Base-by-base conservation (phyloP, 2,797 vertebrate species). In the Poliocrania exsul region DNA sequence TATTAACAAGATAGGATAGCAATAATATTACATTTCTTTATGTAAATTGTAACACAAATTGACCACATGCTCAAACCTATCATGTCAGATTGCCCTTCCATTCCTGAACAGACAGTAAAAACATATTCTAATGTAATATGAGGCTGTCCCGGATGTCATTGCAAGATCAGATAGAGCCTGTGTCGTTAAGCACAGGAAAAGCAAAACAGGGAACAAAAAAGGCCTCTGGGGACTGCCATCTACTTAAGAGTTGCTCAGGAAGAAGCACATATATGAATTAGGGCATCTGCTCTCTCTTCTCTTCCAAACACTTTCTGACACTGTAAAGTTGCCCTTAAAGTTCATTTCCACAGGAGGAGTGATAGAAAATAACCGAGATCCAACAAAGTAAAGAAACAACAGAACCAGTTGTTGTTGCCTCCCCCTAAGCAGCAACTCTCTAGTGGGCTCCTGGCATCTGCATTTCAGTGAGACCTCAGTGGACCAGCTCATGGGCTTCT, bases 381-480 rank as follows among this genome's bases (percentile, higher is more conserved):
- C 18, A 77, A 50, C 5, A 61, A 50, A 81, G n/a, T 28, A 11
- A 47, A 56, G 60, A 87, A 62, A 0, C 8, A 33, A 19, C 6
- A 4, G 2, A 87, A 82, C 4, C 0, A 1, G 6, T 13, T 71
- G 7, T 11, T 29, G 16, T 38, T 5, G 2, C 11, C 26, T 60
- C 16, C 31, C 2, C 66, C 17, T 40, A 25, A 69, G 7, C 61
- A 60, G 40, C 10, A 56, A 18, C 8, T 13, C 42, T 54, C 25
- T 16, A 46, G 35, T 16, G 44, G 11, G 9, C 6, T 79, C 19
- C 35, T 6, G 3, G 60, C 17, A 65, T 50, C 28, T 53, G 29
- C 81, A 57, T 79, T 81, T 60, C 54, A 69, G 38, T 46, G n/a
- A 31, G 35, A 33, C 9, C 17, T 65, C n/a, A 69, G 23, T 1